Evolutionary conservation across 2,797 vertebrate genomes (phyloP).

Genomic region (Acrossocheilus wenchowensis): DNA sequence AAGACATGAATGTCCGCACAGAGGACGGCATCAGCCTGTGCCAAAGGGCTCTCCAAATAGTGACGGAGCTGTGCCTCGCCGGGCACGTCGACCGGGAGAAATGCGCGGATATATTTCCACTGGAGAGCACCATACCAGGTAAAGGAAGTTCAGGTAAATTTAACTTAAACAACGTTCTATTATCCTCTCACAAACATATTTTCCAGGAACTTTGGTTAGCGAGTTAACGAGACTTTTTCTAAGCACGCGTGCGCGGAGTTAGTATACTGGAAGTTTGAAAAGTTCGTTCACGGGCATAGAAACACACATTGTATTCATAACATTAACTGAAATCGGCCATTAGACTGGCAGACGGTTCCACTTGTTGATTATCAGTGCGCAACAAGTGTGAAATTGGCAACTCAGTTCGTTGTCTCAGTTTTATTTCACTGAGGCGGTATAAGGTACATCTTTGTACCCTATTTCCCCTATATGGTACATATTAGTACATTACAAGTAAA

Average conservation of each 20-base stretch:
- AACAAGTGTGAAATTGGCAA: conserved; percentile 7
- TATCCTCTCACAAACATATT: neutral
- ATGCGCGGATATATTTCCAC: conserved; percentile 91
- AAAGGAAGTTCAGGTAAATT: conserved; percentile 89
- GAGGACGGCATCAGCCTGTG: conserved; percentile 92
- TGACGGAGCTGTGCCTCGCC: conserved; percentile 93
- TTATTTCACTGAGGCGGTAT: neutral
- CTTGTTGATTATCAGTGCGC: conserved; percentile 19
- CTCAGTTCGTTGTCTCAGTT: neutral
- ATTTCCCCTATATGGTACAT: neutral
- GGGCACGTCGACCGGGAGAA: conserved; percentile 93
- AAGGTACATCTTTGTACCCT: neutral
- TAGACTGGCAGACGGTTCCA: neutral
- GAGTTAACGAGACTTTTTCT: neutral
- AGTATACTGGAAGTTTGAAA: neutral
- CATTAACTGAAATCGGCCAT: neutral
- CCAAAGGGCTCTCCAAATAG: conserved; percentile 93
- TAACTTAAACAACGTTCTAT: conserved; percentile 33
- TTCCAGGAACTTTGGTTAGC: neutral
- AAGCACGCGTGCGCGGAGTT: neutral
- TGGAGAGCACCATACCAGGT: conserved; percentile 87
- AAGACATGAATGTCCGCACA: conserved; percentile 88
- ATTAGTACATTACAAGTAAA: neutral
- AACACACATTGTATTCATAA: neutral
- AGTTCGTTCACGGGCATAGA: neutral